These are phyloP conservation scores for Eupelmus urozonus DNA, from an alignment of 2,888 invertebrate species.

Conservation along the genomic window DNA sequence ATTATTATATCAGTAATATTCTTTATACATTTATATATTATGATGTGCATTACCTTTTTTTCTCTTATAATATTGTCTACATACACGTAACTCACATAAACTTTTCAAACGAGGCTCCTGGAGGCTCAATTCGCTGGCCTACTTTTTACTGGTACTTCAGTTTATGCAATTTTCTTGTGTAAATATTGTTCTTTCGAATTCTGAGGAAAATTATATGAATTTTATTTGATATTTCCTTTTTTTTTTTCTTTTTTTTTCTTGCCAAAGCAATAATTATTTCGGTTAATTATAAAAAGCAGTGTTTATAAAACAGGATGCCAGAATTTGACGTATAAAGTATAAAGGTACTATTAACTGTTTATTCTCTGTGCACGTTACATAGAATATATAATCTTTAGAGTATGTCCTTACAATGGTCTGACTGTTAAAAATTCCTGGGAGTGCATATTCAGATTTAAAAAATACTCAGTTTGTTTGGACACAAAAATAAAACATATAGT, in stretches of 20 bases:
- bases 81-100: slow-evolving; percentile 6
- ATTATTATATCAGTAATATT: slow-evolving; percentile 60
- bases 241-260: too few relatives aligned
- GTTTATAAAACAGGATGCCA: too few relatives aligned
- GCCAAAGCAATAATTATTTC: too few relatives aligned
- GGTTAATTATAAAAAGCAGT: too few relatives aligned
- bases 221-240: not conserved
- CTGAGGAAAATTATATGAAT: not conserved
- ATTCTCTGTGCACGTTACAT: slow-evolving; percentile 47
- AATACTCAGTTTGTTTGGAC: slow-evolving; percentile 15
- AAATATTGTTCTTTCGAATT: slow-evolving; percentile 18
- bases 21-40: slow-evolving; percentile 25
- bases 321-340: not conserved
- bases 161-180: slow-evolving; percentile 30
- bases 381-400: slow-evolving; percentile 11
- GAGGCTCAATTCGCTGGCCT: slow-evolving; percentile 16
- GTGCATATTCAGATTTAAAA: slow-evolving; percentile 17
- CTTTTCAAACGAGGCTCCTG: slow-evolving; percentile 20
- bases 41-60: slow-evolving; percentile 34
- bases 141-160: slow-evolving; percentile 5
- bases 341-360: not conserved
- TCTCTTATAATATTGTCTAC: not conserved
- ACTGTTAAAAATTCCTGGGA: slow-evolving; percentile 20
- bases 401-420: slow-evolving; percentile 19
- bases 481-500: slow-evolving; percentile 27